A percentile compares a stretch with the other conserved stretches of the same genome.
phyloP scores from a whole-genome alignment of 2,113 vertebrate species.

The Otus sunia region DNA sequence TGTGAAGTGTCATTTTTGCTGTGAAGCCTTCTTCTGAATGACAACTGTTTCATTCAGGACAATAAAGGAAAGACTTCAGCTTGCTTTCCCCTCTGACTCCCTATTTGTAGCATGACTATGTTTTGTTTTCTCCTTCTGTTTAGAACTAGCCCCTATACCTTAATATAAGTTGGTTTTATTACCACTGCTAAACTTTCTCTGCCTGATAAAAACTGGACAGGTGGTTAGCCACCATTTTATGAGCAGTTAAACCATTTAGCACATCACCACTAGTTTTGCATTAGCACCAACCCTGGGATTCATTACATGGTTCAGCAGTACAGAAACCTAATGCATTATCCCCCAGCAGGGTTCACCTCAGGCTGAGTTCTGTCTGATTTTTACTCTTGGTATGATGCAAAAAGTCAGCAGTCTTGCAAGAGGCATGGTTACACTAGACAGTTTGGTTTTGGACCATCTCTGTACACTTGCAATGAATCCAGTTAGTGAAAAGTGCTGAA shows the following conservation, averaged over 20 bases:
- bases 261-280: conserved; percentile 34
- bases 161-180: neutral
- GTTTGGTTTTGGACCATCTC: neutral
- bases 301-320: conserved; percentile 32
- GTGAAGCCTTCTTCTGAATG: neutral
- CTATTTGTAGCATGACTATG: neutral
- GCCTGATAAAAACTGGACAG: conserved; percentile 4
- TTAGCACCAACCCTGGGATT: conserved; percentile 46
- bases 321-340: neutral
- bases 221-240: conserved; percentile 30
- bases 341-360: conserved; percentile 15
- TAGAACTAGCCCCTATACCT: neutral
- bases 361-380: neutral
- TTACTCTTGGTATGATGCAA: neutral
- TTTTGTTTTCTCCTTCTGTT: neutral
- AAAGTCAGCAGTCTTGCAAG: neutral
- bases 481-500: neutral
- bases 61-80: neutral
- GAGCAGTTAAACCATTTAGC: conserved; percentile 52
- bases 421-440: neutral
- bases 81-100: neutral
- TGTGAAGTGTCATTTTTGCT: neutral
- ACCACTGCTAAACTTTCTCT: neutral
- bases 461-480: neutral
- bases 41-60: neutral